Base-by-base conservation (phyloP, 2,888 invertebrate species). In the Drosophila testacea region DNA sequence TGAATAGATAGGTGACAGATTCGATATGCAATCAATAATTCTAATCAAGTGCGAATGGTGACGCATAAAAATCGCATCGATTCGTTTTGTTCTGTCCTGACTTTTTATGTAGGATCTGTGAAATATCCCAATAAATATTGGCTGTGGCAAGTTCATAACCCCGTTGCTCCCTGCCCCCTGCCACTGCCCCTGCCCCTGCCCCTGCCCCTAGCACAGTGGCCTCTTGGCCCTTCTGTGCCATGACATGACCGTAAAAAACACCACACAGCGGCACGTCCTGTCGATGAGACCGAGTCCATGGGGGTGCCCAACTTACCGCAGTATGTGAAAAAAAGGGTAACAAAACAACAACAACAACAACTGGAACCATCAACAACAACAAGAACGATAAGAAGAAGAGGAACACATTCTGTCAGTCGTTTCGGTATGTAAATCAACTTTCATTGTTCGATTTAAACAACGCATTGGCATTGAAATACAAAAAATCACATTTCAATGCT, bases 401-500 rank as follows among this genome's bases (percentile, higher is more conserved):
- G 85, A 83, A 85, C 79, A 85, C 79, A 87, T 79, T 84, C 67
- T 54, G 36, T 44, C 56, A 50, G 81, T 85, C 91, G 90, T 91
- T 91, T 91, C 91, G 92, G 93, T 92, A 92, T 92, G 92, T 92
- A 92, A 92, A 92, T 92, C 92, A 92, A 92, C 91, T 90, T 90
- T 90, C 90, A 92, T 92, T 92, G 89, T 92, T 91, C 89, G 81
- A 82, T 70, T 79, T 81, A 76, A 82, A 76, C 69, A 79, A 72
- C 83, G 69, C 71, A 62, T 67, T 56, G 64, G 57, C 75, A 79
- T 65, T 65, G 55, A 71, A 64, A 69, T 59, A 76, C 67, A 77
- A 76, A 77, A 82, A 88, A 87, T 85, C 81, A 84, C 86, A 91
- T 91, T 90, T 90, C 87, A 90, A 89, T 91, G 88, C 88, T 79